Conservation (phyloP, 2,113 vertebrate species). For the Microtus montanus region DNA sequence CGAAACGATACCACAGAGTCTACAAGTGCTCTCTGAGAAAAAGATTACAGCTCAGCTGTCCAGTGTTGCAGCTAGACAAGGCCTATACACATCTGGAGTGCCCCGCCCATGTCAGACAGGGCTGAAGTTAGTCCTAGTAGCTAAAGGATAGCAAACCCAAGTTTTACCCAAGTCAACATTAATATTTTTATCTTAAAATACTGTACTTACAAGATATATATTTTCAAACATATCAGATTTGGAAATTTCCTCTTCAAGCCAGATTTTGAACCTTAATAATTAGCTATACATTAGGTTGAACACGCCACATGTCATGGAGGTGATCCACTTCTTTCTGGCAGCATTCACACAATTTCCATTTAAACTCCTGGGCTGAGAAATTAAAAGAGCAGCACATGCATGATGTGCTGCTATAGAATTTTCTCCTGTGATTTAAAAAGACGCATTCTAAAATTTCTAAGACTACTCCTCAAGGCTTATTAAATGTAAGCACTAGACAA, state of each 20-base stretch:
- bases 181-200: neutral
- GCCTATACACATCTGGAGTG: neutral
- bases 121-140: neutral
- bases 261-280: neutral
- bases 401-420: neutral
- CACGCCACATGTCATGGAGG: neutral
- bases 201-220: neutral
- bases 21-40: neutral
- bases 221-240: neutral
- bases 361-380: neutral
- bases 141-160: neutral
- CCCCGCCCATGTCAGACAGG: no score
- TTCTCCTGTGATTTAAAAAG: conserved; percentile 16
- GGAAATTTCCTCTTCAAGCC: neutral
- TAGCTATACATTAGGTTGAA: neutral
- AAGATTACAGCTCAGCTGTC: neutral
- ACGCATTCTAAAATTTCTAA: conserved; percentile 16
- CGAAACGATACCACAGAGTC: neutral
- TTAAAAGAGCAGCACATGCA: neutral
- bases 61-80: no score
- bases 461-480: neutral
- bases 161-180: neutral
- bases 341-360: no score
- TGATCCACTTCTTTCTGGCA: neutral
- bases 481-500: conserved; percentile 17